Base-by-base conservation (phyloP, 2,888 invertebrate genomes). In the Chalcosyrphus nemorum region DNA sequence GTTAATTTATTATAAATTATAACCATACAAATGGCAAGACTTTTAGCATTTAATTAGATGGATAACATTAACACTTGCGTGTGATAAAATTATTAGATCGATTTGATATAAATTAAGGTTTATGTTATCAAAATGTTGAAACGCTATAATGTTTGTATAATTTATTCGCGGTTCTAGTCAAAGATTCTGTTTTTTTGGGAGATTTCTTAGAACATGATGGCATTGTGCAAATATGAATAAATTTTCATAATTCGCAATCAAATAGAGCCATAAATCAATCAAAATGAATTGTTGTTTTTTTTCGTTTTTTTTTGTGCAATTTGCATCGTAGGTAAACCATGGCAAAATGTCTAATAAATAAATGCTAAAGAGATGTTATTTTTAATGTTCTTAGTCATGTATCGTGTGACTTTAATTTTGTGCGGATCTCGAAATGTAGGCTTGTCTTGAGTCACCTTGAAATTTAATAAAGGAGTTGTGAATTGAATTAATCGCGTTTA, bases 1-100 rank as follows among this genome's bases (percentile, higher is more conserved):
- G 19, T 13, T 35, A 65, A 65, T 50, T 50, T 13, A 21, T 13
- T 65, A 21, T 65, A 61, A 21, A 54, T 7, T 54, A 47, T 17
- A 21, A 15, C 17, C 15, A n/a, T 2, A 21, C 3, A 17, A 32
- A 32, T 7, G n/a, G 17, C 17, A 13, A 65, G 6, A 35, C 50
- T 50, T 2, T 38, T 27, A 35, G 15, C 15, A 32, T 21, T 50
- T 47, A 21, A n/a, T 19, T 45, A 29, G 29, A 61, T 19, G 7
- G 5, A 32, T 2, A 24, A 11, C 15, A 50, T 50, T 38, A 65
- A 15, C 47, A 35, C 15, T 4, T 15, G n/a, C 2, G 15, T 50
- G 65, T 15, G 32, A 65, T 7, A 35, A 63, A 24, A 0, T n/a
- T 57, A 13, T 52, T 52, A 15, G 24, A 27, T 52, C 52, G 27